Base-by-base conservation (phyloP, 2,888 invertebrate genomes). In the Mayetiola destructor region DNA sequence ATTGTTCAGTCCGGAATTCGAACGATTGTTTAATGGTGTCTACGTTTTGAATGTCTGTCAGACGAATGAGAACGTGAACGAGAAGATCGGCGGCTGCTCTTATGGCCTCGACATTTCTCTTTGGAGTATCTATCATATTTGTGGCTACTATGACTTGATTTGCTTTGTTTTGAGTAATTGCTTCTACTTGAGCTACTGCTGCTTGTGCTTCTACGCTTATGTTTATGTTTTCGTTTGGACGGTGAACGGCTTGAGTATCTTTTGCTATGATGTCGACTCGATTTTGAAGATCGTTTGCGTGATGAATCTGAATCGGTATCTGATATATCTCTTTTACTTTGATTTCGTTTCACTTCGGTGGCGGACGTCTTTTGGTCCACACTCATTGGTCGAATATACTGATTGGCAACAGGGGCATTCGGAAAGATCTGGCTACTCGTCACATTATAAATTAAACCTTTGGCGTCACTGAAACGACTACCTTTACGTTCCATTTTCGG, bases 381-480 rank as follows among this genome's bases (percentile, higher is more conserved):
- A 20, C 3, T 5, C 29, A 5, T 32, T 8, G 30, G 30, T 32
- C 30, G 29, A 53, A 29, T 12, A 18, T 9, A 12, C 10, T 16
- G 21, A 20, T 21, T 36, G 10, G 35, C 2, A 3, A 3, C 36
- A 1, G 20, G 5, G 5, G 12, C 32, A 39, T 39, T 39, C 18
- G 32, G n/a, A n/a, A n/a, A n/a, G 27, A 39, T 18, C 12, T 56
- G 56, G 10, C 29, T 56, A 36, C n/a, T 30, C 12, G 39, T 18
- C 12, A 56, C 23, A 32, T 56, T 57, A 12, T 57, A 27, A 2
- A 57, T 37, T 10, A 35, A 32, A 53, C 72, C 71, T 61, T 71
- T 71, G 40, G 68, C 69, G 61, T 71, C 71, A 62, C 71, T 72
- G 57, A 72, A 72, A 20, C 72, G 68, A 2, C 72, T 68, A 8